Evolutionary conservation across 2,797 vertebrate species (phyloP).

Genomic region (Urocyon cinereoargenteus): DNA sequence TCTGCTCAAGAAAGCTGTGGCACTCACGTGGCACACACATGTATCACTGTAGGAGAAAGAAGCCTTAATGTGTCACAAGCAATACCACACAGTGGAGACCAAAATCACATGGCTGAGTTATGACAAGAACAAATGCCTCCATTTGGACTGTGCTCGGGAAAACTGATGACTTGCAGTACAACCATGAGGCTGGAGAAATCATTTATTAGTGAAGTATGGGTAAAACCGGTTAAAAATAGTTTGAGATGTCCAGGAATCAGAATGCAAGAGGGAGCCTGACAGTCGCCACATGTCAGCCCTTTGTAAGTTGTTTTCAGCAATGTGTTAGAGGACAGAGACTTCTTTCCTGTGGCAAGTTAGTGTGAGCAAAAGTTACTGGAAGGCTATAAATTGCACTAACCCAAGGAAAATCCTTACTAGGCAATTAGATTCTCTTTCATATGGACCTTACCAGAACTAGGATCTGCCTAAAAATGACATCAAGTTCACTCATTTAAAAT

Average conservation of each 20-base stretch:
- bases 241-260: slow-evolving; percentile 71
- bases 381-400: background rate
- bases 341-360: background rate
- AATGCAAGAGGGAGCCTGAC: slow-evolving; percentile 69
- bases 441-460: background rate
- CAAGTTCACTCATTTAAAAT: slow-evolving; percentile 41
- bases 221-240: slow-evolving; percentile 75
- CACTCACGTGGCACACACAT: background rate
- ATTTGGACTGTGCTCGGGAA: slow-evolving; percentile 46
- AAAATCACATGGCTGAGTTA: slow-evolving; percentile 66
- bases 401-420: background rate
- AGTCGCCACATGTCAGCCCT: slow-evolving; percentile 41
- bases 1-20: background rate
- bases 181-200: slow-evolving; percentile 66
- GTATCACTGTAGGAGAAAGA: background rate
- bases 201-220: slow-evolving; percentile 72
- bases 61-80: slow-evolving; percentile 32
- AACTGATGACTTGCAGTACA: slow-evolving; percentile 19
- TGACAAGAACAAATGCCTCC: slow-evolving; percentile 71
- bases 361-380: slow-evolving; percentile 1
- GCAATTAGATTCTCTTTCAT: background rate
- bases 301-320: slow-evolving; percentile 66
- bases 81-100: slow-evolving; percentile 28
- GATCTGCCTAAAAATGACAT: background rate
- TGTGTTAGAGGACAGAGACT: background rate